These are phyloP conservation scores for Ceryle rudis DNA, from an alignment of 2,797 vertebrate genomes.

Conservation along the genomic window DNA sequence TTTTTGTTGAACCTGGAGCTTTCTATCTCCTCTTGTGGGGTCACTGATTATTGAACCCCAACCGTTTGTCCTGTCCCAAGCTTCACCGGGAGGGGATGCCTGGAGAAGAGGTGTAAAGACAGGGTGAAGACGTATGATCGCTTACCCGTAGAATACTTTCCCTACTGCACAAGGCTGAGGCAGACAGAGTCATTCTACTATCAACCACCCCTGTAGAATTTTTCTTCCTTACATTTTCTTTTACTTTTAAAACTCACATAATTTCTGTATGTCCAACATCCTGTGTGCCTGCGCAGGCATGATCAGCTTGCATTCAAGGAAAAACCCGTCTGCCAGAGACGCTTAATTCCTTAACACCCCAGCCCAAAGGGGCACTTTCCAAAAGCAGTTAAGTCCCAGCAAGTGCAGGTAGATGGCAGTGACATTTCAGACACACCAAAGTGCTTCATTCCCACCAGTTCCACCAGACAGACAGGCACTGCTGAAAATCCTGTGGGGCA, in stretches of 20 bases:
- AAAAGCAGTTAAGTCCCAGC: not conserved
- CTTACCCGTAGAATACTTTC: not conserved
- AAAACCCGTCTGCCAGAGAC: not conserved
- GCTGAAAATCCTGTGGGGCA: not conserved
- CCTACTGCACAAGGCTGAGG: not conserved
- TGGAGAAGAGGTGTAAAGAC: not conserved
- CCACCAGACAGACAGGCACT: not conserved
- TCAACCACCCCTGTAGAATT: not conserved
- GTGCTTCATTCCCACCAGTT: not conserved
- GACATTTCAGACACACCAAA: slow-evolving; percentile 6
- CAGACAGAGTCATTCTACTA: not conserved
- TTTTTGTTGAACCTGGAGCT: not conserved
- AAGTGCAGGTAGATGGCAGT: not conserved
- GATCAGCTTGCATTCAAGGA: not conserved
- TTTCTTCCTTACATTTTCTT: not conserved
- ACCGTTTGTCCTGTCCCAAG: not conserved
- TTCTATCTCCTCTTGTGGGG: not conserved
- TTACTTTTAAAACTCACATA: not conserved
- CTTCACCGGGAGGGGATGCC: not conserved
- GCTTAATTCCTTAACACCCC: not conserved
- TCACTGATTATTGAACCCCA: not conserved
- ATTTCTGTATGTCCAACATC: not conserved
- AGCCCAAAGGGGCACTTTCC: not conserved
- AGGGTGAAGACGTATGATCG: not conserved
- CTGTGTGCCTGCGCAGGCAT: not conserved